Conservation (phyloP, 2,113 vertebrate genomes). For the Zeus faber region DNA sequence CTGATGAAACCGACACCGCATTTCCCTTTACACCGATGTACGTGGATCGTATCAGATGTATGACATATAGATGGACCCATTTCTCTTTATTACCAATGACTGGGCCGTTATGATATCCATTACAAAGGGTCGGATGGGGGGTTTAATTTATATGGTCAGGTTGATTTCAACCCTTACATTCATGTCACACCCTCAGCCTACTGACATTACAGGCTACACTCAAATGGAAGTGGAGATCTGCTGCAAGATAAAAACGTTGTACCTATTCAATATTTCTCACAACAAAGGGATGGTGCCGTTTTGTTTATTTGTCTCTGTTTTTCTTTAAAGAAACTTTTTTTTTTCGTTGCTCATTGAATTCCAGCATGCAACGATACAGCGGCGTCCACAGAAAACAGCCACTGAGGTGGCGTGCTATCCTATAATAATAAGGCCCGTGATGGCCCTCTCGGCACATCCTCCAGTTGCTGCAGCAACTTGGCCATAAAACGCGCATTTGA, state of each 20-base stretch:
- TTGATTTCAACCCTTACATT: too few species aligned
- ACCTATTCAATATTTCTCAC: neutral
- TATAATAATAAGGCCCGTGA: slow-evolving; percentile 49
- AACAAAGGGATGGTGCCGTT: neutral
- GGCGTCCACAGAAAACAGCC: slow-evolving; percentile 32
- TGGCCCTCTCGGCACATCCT: slow-evolving; percentile 88
- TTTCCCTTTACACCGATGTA: slow-evolving; percentile 44
- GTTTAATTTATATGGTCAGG: slow-evolving; percentile 27
- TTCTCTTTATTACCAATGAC: slow-evolving; percentile 41
- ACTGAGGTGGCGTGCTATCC: slow-evolving; percentile 61
- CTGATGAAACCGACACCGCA: slow-evolving; percentile 38
- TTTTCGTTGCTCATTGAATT: neutral
- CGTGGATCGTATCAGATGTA: slow-evolving; percentile 56
- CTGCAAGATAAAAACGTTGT: neutral
- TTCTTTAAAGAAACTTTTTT: too few species aligned
- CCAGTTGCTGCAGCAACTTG: slow-evolving; percentile 89
- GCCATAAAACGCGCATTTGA: slow-evolving; percentile 89
- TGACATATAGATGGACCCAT: slow-evolving; percentile 50
- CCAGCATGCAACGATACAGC: neutral
- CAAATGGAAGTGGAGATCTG: too few species aligned
- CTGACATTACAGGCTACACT: too few species aligned
- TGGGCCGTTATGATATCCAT: slow-evolving; percentile 66
- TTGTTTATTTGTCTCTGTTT: neutral
- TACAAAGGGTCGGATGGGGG: slow-evolving; percentile 50
- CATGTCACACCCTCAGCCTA: too few species aligned